Evolutionary conservation across 1,140 invertebrate genomes (phyloP), one percentile per base, ranked within the genome.

Genomic region (Drosophila bocqueti): DNA sequence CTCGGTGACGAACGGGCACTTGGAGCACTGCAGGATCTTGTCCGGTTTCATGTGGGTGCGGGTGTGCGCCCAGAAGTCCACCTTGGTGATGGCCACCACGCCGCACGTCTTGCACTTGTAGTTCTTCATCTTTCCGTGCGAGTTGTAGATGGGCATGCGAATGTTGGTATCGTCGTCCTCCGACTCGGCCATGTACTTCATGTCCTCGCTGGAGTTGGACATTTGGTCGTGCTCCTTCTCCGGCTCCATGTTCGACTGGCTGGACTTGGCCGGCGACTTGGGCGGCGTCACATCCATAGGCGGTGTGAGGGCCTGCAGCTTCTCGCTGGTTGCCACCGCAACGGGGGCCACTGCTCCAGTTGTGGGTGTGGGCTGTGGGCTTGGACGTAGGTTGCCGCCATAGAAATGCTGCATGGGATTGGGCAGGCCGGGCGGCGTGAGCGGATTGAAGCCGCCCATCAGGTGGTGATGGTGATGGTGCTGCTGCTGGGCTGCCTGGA

Each of bases 1-100:
- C 91, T 99, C 98, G 0, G 99, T 99, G 0, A 99, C 98, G 92
- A 99, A 99, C 0, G 97, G 96, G 92, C 99, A 99, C 80, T 97
- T 95, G 1, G 96, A 96, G 83, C 99, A 99, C 36, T 95, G 95
- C 2, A 99, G 94, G 63, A 99, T 94, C 91, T 99, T 99, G 66
- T 99, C 98, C 0, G 95, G 95, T 78, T 98, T 98, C 69, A 99
- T 99, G 93, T 99, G 99, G 8, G 93, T 94, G 46, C 95, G 95
- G n/a, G 95, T 95, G 93, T 99, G 99, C 13, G 96, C 95, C 98
- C 98, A 99, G 80, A 98, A 99, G 46, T 97, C 97, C 3, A 96
- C 93, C 93, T 99, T 99, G 1, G 97, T 98, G 3, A 96, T 95
- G 0, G 97, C 95, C 1, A 96, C 94, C 77, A 96, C 97, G 18